Evolutionary conservation across 2,888 invertebrate genomes (phyloP), one percentile per base, ranked within the genome.

Genomic region (Tanypteryx hageni): DNA sequence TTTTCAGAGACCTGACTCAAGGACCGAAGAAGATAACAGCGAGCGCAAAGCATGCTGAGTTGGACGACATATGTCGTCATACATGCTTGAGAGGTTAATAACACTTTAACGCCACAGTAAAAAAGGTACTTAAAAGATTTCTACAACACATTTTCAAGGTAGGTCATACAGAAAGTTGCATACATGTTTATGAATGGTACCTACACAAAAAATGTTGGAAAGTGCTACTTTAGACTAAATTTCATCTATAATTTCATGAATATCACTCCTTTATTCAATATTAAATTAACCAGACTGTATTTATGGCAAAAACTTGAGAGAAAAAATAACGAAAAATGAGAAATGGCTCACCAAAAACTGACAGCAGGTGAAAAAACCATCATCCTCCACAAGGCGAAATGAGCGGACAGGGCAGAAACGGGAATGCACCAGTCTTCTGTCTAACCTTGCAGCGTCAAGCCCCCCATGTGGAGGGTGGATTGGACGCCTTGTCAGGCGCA

Each of bases 351-450:
- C 95, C 93, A 96, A 96, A 94, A 97, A 97, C 92, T 96, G 96
- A 94, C 97, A 97, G 94, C 97, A 97, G 0, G 97, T 97, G 94
- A 98, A 98, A 93, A 97, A 97, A 44, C 97, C 96, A 93, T 97
- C 97, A 93, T 97, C 97, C 92, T 97, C 97, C 4, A 96, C 96
- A 57, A 96, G 96, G 93, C 97, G 95, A 94, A 97, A 97, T 0
- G 97, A 97, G 94, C 97, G 96, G 92, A 97, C 96, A 0, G 98
- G 97, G 94, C 97, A 97, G 94, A 97, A 98, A 94, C 97, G 96
- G 93, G 98, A 98, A 95, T 98, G 98, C 64, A 99, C 97, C 94
- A 98, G 96, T 95, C 97, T 96, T 94, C 98, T 96, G 96, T 99
- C 98, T 94, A 97, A 94, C 94, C 97, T 96, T 94, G 96, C 96